Conservation (phyloP, 2,797 vertebrate genomes). For the Danio albolineatus region DNA sequence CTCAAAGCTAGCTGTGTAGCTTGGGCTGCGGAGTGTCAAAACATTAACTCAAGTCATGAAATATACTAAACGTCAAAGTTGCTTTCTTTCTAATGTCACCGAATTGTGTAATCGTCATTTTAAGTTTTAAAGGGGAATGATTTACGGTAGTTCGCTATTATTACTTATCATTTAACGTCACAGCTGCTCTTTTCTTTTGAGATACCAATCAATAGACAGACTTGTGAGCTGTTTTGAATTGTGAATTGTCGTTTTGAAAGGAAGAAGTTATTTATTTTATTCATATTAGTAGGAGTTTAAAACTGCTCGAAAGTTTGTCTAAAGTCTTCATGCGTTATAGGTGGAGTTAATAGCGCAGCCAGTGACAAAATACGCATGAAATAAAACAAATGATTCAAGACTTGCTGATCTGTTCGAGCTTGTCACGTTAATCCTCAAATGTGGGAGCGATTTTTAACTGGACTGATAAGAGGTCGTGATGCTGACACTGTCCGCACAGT, state of each 20-base stretch:
- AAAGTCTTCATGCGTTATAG: not conserved
- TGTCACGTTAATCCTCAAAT: not conserved
- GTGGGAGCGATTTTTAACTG: not conserved
- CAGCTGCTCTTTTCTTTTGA: not conserved
- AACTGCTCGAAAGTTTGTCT: constrained; percentile 19
- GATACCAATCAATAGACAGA: not conserved
- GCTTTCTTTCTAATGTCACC: not conserved
- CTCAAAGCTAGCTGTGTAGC: constrained; percentile 29
- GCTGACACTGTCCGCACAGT: not conserved
- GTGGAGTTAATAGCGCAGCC: not conserved
- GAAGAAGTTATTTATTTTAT: not conserved
- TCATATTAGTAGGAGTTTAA: not conserved
- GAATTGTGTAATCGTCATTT: not conserved
- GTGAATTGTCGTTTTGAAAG: not conserved
- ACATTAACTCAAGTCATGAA: not conserved
- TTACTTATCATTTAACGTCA: not conserved
- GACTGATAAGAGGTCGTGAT: not conserved
- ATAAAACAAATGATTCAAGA: not conserved
- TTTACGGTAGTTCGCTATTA: not conserved
- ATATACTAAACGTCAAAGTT: not conserved
- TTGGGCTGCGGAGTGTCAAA: constrained; percentile 13
- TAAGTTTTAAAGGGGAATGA: not conserved
- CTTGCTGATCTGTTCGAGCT: not conserved
- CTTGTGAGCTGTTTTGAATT: not conserved
- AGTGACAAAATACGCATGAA: not conserved